phyloP scores from a whole-genome alignment of 2,888 invertebrate genomes.

The Troilus luridus region DNA sequence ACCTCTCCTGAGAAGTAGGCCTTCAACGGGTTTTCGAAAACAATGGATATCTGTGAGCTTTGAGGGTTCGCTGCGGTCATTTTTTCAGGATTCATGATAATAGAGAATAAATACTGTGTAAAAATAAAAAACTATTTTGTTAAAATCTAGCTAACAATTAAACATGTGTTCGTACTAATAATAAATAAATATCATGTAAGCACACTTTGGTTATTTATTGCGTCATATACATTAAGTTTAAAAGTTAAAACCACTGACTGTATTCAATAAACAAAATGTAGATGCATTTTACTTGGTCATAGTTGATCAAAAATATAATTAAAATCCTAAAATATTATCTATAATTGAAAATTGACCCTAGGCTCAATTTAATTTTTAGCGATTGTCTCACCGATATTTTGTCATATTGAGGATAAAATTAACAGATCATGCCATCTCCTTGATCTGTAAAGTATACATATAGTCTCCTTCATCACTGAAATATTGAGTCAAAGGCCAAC shows the following conservation, averaged over 20 bases:
- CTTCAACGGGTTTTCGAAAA: constrained; percentile 16
- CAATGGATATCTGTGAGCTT: not conserved
- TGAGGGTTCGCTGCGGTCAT: not conserved
- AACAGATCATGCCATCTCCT: too few species aligned
- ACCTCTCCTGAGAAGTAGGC: not conserved
- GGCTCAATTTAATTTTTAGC: too few species aligned
- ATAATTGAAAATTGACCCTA: too few species aligned
- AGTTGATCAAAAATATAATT: too few species aligned
- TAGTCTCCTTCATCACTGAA: too few species aligned
- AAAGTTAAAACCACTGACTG: not conserved
- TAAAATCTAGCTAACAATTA: not conserved
- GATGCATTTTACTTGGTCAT: not conserved
- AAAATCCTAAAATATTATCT: too few species aligned
- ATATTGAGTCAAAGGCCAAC: too few species aligned
- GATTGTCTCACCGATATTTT: too few species aligned
- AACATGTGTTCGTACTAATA: not conserved
- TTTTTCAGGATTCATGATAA: not conserved
- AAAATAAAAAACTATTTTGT: not conserved
- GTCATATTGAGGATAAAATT: too few species aligned
- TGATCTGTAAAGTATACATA: too few species aligned
- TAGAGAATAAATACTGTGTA: not conserved
- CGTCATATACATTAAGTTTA: not conserved
- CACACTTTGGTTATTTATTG: not conserved
- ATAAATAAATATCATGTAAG: not conserved
- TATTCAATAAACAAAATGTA: not conserved